Evolutionary conservation across 2,797 vertebrate species (phyloP), one percentile per base, ranked within the genome.

Genomic region (Schizopygopsis malacanthus): DNA sequence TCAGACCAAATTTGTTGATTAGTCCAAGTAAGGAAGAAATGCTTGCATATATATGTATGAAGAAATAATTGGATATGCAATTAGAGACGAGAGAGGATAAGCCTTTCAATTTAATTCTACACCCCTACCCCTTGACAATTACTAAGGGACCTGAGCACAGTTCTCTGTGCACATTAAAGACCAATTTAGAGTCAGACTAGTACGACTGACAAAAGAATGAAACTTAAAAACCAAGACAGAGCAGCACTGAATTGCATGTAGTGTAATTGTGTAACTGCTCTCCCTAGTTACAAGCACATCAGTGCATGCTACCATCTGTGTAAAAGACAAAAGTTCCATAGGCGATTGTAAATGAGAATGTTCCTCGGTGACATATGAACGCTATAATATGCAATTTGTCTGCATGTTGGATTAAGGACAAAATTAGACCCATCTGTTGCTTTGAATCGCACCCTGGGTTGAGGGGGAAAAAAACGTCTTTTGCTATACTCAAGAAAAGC

Each of bases 61-160:
- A 65, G 77, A 83, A 80, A 82, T 88, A 84, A 87, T 79, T 87
- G 83, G 59, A 83, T 84, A 88, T 71, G 79, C 73, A 88, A 85
- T 85, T 67, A 88, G 45, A 88, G 77, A 82, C 16, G 16, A 75
- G 28, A 52, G 50, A 11, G 25, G 65, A 54, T 73, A 11, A 28
- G 39, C 12, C 71, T 69, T 50, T 37, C 59, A 75, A 65, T 79
- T 77, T 56, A 65, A 70, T 81, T 33, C 79, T 81, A 80, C 33
- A 86, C 45, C 4, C 16, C 75, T 37, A 83, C n/a, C 18, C 22
- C 71, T 47, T 84, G 75, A 85, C 75, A 82, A 56, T 76, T 71
- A 47, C 39, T 28, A 16, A 45, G 25, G 12, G 75, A 56, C 47
- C 56, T 52, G 61, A 79, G 37, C 45, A 63, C 54, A 87, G 43